Conservation (phyloP, 1,140 invertebrate genomes). For the Ylistrum balloti region DNA sequence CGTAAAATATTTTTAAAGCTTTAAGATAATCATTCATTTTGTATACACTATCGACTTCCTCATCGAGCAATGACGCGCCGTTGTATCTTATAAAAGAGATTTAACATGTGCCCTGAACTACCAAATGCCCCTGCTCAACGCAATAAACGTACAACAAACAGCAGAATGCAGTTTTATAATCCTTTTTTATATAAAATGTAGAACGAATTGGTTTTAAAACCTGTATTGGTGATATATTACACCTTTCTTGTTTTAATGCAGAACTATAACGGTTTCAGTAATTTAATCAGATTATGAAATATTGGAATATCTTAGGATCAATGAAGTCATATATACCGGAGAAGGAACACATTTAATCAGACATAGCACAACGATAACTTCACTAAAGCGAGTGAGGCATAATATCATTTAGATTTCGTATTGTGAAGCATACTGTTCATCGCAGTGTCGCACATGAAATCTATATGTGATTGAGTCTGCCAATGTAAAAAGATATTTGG, state of each 20-base stretch:
- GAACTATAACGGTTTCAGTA: neutral
- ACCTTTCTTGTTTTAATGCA: neutral
- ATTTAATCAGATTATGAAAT: neutral
- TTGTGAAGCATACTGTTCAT: neutral
- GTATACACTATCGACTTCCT: neutral
- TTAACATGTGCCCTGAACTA: neutral
- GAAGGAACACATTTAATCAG: neutral
- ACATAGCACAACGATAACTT: neutral
- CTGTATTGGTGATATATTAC: neutral
- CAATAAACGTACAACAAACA: neutral
- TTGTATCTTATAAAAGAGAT: neutral
- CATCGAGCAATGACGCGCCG: neutral
- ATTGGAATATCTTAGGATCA: too few relatives aligned
- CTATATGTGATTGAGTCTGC: neutral
- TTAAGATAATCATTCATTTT: neutral
- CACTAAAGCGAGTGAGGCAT: neutral
- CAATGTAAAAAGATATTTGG: neutral
- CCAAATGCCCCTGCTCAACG: neutral
- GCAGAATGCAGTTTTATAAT: neutral
- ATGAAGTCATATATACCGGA: neutral
- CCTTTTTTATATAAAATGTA: neutral
- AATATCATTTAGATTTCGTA: neutral
- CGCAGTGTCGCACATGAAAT: neutral
- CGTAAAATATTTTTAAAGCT: too few relatives aligned
- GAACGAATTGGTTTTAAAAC: slow-evolving; percentile 2